Evolutionary conservation across 2,888 invertebrate genomes (phyloP).

Genomic region (Thyatira batis): DNA sequence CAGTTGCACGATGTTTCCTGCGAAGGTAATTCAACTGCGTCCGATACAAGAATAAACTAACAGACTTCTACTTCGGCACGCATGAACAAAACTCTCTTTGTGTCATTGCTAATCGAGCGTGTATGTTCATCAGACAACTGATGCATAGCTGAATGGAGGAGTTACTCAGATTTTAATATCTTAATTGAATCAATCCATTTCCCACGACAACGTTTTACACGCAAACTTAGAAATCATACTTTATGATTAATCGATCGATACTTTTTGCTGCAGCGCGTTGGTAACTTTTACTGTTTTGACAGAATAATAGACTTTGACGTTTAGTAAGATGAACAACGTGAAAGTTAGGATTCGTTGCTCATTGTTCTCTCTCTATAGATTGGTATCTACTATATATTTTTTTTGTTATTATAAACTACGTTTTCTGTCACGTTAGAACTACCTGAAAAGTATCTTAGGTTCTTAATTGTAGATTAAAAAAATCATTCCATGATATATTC

Average conservation of each 20-base stretch:
- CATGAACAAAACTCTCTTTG: conserved; percentile 33
- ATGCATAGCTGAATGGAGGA: conserved; percentile 37
- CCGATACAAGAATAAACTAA: conserved; percentile 1
- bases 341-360: conserved; percentile 28
- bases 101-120: conserved; percentile 46
- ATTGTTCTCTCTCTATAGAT: conserved; percentile 24
- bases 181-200: conserved; percentile 63
- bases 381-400: no score
- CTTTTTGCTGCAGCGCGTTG: conserved; percentile 19
- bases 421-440: background rate
- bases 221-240: conserved; percentile 36
- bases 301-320: conserved; percentile 17
- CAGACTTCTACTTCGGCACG: conserved; percentile 10
- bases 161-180: conserved; percentile 49
- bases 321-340: conserved; percentile 15
- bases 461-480: no score
- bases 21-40: background rate
- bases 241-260: conserved; percentile 20
- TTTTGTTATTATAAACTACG: conserved; percentile 14
- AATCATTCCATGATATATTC: background rate
- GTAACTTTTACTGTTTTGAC: conserved; percentile 21
- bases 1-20: background rate
- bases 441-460: background rate
- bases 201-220: conserved; percentile 49
- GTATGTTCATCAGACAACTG: conserved; percentile 37